A percentile compares a stretch with the other conserved stretches of the same genome.
These are phyloP conservation scores for Arvicanthis niloticus DNA, from an alignment of 2,113 vertebrate species.

Conservation along the genomic window DNA sequence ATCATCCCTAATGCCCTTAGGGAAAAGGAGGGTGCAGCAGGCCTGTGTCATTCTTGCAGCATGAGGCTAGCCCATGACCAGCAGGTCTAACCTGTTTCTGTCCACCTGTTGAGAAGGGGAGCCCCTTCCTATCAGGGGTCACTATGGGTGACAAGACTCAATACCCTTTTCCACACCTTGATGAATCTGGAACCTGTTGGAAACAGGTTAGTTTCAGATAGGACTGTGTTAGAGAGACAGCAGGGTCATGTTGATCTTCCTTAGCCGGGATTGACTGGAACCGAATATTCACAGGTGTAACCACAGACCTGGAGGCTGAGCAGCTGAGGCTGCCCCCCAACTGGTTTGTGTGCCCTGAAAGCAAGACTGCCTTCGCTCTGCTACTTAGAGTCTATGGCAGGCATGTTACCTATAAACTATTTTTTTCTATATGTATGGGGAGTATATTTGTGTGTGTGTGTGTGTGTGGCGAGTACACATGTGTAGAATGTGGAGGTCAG, in stretches of 20 bases:
- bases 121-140: not conserved
- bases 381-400: no score
- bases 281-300: not conserved
- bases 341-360: not conserved
- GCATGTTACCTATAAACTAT: not conserved
- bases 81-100: not conserved
- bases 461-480: not conserved
- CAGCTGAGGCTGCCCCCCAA: not conserved
- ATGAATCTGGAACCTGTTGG: not conserved
- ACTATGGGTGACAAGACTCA: not conserved
- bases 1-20: not conserved
- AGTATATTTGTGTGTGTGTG: not conserved
- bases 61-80: accelerated
- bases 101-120: not conserved
- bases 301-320: not conserved
- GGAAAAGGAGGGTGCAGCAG: not conserved
- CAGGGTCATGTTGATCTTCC: not conserved
- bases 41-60: accelerated
- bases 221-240: not conserved
- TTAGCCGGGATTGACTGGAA: not conserved
- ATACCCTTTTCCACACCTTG: not conserved
- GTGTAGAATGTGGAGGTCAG: not conserved
- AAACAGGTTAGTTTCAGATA: not conserved
- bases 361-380: not conserved
- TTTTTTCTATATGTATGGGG: not conserved